A percentile compares a stretch with the other conserved stretches of the same genome.
Conservation (phyloP, 2,113 vertebrate species). For the Ophthalmotilapia sp. region DNA sequence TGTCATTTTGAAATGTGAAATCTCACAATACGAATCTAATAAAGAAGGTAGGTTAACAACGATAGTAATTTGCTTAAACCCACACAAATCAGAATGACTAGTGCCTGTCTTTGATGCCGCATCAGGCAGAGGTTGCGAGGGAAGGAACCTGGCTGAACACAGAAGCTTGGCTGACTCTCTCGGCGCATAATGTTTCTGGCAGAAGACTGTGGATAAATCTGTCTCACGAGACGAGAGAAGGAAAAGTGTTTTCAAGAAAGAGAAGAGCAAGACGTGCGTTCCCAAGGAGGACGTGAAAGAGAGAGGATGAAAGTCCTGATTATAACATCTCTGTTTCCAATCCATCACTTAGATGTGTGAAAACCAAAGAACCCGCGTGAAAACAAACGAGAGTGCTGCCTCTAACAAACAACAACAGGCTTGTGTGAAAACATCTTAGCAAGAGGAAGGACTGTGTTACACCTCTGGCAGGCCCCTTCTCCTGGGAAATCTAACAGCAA, state of each 20-base stretch:
- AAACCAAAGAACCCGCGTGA: constrained; percentile 31
- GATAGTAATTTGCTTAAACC: neutral
- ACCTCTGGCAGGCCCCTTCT: neutral
- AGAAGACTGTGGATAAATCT: constrained; percentile 32
- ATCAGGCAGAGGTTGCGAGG: neutral
- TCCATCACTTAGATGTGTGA: constrained; percentile 18
- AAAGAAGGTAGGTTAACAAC: neutral
- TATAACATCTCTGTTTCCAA: neutral
- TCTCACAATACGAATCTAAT: neutral
- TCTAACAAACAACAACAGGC: constrained; percentile 41
- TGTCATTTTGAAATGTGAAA: constrained; percentile 29
- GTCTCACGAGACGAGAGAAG: constrained; percentile 13
- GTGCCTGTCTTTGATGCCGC: neutral
- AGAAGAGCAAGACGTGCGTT: neutral
- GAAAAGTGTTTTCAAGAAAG: constrained; percentile 14
- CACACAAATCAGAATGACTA: neutral
- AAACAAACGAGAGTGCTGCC: constrained; percentile 16
- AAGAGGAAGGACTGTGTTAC: neutral
- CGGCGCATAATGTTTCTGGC: constrained; percentile 27
- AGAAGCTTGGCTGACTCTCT: constrained; percentile 2
- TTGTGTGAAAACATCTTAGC: constrained; percentile 31
- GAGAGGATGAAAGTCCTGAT: neutral
- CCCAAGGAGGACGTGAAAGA: neutral
- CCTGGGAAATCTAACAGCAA: neutral
- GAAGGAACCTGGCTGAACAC: neutral